Conservation (phyloP, 2,888 invertebrate species). For the Netelia melanura region DNA sequence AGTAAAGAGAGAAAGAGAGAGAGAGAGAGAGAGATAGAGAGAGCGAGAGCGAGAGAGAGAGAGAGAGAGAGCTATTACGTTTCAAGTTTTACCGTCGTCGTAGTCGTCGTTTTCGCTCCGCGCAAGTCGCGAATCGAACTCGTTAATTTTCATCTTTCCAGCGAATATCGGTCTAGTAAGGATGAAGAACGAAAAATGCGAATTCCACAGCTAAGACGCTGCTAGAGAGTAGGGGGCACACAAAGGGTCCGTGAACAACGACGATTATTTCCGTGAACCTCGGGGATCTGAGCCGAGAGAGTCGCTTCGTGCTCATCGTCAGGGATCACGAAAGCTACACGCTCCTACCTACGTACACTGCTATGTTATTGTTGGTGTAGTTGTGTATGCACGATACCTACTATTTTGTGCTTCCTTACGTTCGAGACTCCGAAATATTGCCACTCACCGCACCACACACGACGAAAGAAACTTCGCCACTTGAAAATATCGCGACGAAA, state of each 20-base stretch:
- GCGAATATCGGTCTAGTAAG: not conserved
- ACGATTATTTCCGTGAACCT: constrained; percentile 1
- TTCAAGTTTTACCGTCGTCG: constrained; percentile 55
- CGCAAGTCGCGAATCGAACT: constrained; percentile 13
- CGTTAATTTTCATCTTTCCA: not conserved
- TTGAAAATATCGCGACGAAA: constrained; percentile 2
- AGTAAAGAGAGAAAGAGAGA: constrained; percentile 8
- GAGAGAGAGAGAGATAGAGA: constrained; percentile 2
- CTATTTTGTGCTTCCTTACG: constrained; percentile 55
- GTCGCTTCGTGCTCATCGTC: not conserved
- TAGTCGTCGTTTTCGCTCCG: not conserved
- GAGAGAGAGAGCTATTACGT: constrained; percentile 62
- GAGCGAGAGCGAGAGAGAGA: no score
- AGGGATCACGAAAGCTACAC: not conserved
- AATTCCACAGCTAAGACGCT: not conserved
- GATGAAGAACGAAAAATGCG: constrained; percentile 11
- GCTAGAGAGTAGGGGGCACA: not conserved
- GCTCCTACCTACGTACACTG: not conserved
- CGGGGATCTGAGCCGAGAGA: not conserved
- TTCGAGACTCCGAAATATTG: constrained; percentile 36
- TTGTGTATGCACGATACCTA: constrained; percentile 62
- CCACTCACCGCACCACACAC: constrained; percentile 49
- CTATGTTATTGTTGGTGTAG: constrained; percentile 61
- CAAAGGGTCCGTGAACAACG: not conserved
- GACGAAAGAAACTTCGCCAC: constrained; percentile 23